These are phyloP conservation scores for Muntiacus reevesi DNA, from an alignment of 2,113 vertebrate genomes.

Conservation along the genomic window DNA sequence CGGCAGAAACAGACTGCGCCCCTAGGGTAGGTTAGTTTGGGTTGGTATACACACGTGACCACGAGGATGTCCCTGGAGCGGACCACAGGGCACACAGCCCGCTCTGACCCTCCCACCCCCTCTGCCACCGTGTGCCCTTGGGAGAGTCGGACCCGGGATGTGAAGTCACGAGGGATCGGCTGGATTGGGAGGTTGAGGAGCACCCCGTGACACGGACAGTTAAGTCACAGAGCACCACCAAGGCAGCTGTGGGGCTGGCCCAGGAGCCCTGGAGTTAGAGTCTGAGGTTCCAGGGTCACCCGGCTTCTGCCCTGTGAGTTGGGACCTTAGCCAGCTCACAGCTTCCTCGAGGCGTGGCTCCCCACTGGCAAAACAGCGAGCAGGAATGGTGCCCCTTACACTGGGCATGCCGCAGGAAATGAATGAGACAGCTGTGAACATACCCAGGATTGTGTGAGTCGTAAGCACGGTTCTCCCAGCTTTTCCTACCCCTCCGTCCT, in stretches of 20 bases:
- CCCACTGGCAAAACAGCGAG: not conserved
- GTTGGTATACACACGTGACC: accelerated
- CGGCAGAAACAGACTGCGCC: accelerated
- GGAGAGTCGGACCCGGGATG: accelerated
- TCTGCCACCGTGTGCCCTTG: not conserved
- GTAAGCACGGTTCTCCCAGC: accelerated
- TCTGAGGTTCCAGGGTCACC: no score
- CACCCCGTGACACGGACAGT: not conserved
- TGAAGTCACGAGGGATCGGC: accelerated
- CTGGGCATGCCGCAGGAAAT: accelerated
- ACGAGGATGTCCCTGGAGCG: accelerated
- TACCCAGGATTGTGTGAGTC: no score
- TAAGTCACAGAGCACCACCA: not conserved
- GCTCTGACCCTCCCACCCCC: accelerated
- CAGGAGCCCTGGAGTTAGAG: no score
- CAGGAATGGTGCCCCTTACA: not conserved
- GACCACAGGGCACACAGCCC: accelerated
- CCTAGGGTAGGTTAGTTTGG: not conserved
- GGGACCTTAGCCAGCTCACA: not conserved
- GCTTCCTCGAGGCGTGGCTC: not conserved
- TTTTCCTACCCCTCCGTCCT: not conserved
- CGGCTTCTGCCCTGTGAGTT: no score
- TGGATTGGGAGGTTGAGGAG: not conserved
- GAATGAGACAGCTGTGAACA: accelerated
- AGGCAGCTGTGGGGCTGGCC: not conserved